Evolutionary conservation across 2,113 vertebrate species (phyloP), one percentile per base, ranked within the genome.

Genomic region (Colius striatus): DNA sequence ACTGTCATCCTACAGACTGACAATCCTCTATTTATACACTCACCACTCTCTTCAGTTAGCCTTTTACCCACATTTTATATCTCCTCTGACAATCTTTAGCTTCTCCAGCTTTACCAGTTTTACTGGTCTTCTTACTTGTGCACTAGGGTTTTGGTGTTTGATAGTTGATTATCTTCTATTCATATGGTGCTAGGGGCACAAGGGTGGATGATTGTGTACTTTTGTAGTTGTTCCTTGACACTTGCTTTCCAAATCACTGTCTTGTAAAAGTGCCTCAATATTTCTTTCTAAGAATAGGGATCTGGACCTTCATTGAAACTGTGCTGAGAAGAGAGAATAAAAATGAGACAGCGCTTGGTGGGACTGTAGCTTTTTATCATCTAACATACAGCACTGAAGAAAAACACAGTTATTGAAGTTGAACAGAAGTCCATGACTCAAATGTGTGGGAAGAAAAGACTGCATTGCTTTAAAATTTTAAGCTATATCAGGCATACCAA

Each of bases 71-170:
- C 25, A 20, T 71, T 74, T 22, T 13, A 1, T 73, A 76, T 92
- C 54, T 85, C 21, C 26, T 73, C 36, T 70, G 63, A 85, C 30
- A 83, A 90, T 86, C 72, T 92, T 70, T 4, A 29, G 21, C 75
- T 92, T 62, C 60, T 86, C 83, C 60, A 90, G 61, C 10, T 76
- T 77, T 73, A 92, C 82, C 36, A 51, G 83, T 93, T 94, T 90
- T 71, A 51, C 92, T 77, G 36, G 71, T 91, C 53, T 38, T 73
- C 38, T 83, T 70, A 66, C 77, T 77, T 80, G 18, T 77, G 16
- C 47, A 74, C 15, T 21, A 58, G 0, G 1, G 22, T 62, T 96
- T 88, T 88, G 55, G 74, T 77, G 60, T 70, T 75, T 63, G 55
- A 10, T 51, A 67, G 82, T 54, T 91, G 20, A 66, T 21, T 51